Conservation (phyloP, 2,797 vertebrate genomes). For the Babyrousa celebensis region DNA sequence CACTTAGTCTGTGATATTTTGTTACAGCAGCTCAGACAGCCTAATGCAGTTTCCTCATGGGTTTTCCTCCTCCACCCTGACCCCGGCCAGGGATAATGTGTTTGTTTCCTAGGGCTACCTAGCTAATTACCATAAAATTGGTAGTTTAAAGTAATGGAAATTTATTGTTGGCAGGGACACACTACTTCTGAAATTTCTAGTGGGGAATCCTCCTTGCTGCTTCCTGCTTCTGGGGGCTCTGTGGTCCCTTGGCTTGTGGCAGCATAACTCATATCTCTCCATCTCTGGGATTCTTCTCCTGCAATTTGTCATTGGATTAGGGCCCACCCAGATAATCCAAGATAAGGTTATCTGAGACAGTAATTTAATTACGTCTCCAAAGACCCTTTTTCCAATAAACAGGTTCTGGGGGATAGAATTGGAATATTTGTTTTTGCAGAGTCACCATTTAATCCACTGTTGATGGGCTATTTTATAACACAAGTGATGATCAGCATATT, state of each 20-base stretch:
- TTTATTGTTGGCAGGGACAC: background rate
- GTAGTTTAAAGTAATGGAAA: background rate
- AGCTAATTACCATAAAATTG: background rate
- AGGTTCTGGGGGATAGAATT: background rate
- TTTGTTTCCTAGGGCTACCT: background rate
- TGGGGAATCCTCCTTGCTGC: background rate
- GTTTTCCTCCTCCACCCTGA: background rate
- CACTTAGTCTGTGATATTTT: background rate
- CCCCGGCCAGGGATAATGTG: background rate
- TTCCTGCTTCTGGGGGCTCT: background rate
- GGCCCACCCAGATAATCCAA: background rate
- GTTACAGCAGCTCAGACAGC: background rate
- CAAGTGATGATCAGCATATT: background rate
- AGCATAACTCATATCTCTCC: background rate
- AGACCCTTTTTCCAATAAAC: background rate
- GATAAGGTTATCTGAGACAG: background rate
- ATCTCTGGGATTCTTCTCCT: background rate
- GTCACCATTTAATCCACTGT: background rate
- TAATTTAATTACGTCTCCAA: background rate
- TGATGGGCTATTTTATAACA: background rate
- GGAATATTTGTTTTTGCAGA: background rate
- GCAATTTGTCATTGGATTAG: background rate
- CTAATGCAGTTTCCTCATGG: background rate
- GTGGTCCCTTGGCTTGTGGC: background rate
- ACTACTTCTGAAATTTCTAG: background rate